phyloP scores from a whole-genome alignment of 2,113 vertebrate genomes.

The Puntigrus tetrazona region DNA sequence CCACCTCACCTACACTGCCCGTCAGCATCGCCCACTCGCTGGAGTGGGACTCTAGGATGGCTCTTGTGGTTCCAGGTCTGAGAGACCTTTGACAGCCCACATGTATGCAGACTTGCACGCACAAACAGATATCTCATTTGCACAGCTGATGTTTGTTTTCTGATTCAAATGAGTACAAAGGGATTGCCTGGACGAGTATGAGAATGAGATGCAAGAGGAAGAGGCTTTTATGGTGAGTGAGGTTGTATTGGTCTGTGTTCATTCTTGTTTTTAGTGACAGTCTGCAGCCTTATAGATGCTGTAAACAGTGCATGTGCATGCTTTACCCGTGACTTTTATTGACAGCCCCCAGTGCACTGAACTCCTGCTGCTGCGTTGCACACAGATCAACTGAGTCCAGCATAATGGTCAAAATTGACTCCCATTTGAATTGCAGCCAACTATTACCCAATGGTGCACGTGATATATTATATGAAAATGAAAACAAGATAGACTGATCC shows the following conservation, averaged over 20 bases:
- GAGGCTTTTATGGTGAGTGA: neutral
- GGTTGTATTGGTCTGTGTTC: conserved; percentile 1
- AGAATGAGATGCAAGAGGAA: neutral
- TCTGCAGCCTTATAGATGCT: neutral
- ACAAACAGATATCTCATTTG: neutral
- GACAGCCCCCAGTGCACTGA: neutral
- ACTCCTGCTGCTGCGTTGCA: neutral
- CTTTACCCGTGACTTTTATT: neutral
- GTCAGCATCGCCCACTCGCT: conserved; percentile 4
- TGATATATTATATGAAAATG: neutral
- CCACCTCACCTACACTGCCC: neutral
- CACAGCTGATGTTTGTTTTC: neutral
- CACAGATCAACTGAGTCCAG: neutral
- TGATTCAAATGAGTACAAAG: conserved; percentile 25
- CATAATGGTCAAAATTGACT: neutral
- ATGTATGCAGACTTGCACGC: neutral
- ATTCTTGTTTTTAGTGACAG: neutral
- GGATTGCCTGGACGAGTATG: neutral
- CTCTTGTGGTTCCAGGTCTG: neutral
- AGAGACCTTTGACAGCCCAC: conserved; percentile 29
- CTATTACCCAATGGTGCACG: neutral
- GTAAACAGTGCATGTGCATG: neutral
- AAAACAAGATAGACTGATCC: neutral
- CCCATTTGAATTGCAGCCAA: neutral
- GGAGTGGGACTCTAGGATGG: conserved; percentile 10